Conservation (phyloP, 1,140 invertebrate genomes). For the Trinorchestia longiramus region DNA sequence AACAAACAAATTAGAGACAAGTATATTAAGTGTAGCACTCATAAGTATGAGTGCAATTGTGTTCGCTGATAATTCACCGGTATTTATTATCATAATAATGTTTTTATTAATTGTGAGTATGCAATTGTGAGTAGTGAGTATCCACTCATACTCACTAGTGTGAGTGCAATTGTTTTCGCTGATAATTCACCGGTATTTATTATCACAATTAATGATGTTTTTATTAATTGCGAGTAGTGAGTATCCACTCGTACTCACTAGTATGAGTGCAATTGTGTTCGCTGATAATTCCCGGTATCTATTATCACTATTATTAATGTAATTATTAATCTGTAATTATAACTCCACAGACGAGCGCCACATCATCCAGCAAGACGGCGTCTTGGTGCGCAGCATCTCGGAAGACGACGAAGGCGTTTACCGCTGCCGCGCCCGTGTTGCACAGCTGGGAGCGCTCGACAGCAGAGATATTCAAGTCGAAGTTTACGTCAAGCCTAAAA, state of each 20-base stretch:
- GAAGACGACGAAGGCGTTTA: slow-evolving; percentile 87
- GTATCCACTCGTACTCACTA: no score
- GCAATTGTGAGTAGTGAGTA: no score
- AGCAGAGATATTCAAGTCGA: slow-evolving; percentile 83
- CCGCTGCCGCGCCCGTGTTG: slow-evolving; percentile 85
- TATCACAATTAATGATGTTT: background rate
- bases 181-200: background rate
- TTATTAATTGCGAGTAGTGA: no score
- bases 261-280: background rate
- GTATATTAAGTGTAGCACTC: background rate
- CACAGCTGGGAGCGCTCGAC: slow-evolving; percentile 81
- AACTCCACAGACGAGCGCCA: slow-evolving; percentile 76
- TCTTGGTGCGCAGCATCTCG: slow-evolving; percentile 82
- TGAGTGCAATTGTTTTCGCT: background rate
- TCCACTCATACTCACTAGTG: no score
- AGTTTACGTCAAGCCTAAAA: slow-evolving; percentile 83
- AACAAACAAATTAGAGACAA: background rate
- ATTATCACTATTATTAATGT: no score
- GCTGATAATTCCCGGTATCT: background rate
- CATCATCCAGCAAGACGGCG: slow-evolving; percentile 80
- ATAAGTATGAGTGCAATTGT: background rate
- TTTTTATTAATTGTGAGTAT: no score
- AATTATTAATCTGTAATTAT: no score
- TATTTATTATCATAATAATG: background rate
- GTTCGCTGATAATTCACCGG: background rate